Evolutionary conservation across 1,140 invertebrate genomes (phyloP).

Genomic region (Drosophila erecta): DNA sequence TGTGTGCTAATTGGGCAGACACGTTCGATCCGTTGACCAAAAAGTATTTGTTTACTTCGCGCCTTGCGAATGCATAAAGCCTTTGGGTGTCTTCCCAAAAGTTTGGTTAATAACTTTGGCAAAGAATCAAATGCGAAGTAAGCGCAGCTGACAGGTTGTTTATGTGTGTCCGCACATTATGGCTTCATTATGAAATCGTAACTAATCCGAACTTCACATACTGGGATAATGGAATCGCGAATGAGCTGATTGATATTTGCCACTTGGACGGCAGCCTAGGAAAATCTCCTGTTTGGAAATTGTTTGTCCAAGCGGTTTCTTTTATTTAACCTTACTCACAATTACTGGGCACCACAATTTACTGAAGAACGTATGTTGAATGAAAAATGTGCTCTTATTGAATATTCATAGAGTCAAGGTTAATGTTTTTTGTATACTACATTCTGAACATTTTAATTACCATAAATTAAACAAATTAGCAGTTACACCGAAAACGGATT

Average conservation of each 20-base stretch:
- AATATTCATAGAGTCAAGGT: constrained; percentile 13
- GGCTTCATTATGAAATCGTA: constrained; percentile 76
- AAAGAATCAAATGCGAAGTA: constrained; percentile 41
- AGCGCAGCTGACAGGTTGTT: constrained; percentile 46
- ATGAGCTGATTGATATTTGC: constrained; percentile 27
- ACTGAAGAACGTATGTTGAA: not conserved
- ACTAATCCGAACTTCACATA: constrained; percentile 65
- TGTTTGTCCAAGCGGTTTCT: not conserved
- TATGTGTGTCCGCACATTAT: constrained; percentile 56
- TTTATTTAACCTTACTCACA: too few relatives aligned
- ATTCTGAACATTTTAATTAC: constrained; percentile 20
- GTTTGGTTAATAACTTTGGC: constrained; percentile 56
- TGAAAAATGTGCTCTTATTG: not conserved
- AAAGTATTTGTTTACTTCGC: constrained; percentile 58
- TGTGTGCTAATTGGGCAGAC: constrained; percentile 59
- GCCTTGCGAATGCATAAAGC: constrained; percentile 40
- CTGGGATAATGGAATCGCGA: constrained; percentile 10
- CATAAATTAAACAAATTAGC: constrained; percentile 12
- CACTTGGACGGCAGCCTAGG: not conserved
- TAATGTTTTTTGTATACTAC: not conserved
- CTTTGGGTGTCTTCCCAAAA: constrained; percentile 46
- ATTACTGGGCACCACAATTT: too few relatives aligned
- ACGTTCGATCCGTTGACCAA: constrained; percentile 55
- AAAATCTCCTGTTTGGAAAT: not conserved
- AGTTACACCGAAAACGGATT: not conserved